Evolutionary conservation across 2,113 vertebrate species (phyloP), one percentile per base, ranked within the genome.

Genomic region (Tringa solitaria): DNA sequence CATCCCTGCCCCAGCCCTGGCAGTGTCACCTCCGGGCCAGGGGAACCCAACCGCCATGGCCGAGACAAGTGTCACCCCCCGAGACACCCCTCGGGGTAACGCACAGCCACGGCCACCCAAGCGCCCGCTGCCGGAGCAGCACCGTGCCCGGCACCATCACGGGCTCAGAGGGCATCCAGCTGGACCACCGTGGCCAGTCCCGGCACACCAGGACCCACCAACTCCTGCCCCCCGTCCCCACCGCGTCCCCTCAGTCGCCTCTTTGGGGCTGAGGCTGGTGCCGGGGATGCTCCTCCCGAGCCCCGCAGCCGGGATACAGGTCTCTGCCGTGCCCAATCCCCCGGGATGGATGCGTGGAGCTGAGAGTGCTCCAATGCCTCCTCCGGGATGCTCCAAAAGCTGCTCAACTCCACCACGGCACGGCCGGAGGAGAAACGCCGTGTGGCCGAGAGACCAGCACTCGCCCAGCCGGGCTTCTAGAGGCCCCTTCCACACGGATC

Each of bases 61-160:
- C 3, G 1, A 23, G 15, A 16, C 12, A 9, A 1, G 6, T 5
- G 24, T 22, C 56, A 9, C 67, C 32, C 46, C 4, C 45, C 4
- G 1, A 45, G 48, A 14, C 5, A 2, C 65, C 65, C 35, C 11
- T 18, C 3, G 0, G 4, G 67, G 56, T 14, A 4, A 11, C 80
- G 13, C 53, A 10, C 65, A 27, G 45, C 54, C 54, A 14, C 5
- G 2, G 28, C 35, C 30, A 5, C 45, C 46, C 22, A 1, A 59
- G 41, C 3, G 2, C 51, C 50, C 9, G 7, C 50, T 15, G 63
- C 72, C 12, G 0, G 23, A n/a, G 73, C 39, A 3, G 70, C 6
- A 6, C 37, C 12, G 2, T 21, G 53, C 60, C 73, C 20, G 5
- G 59, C 48, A 10, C 5, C 6, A 51, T 27, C 26, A 15, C 12